phyloP scores from a whole-genome alignment of 2,797 vertebrate genomes.

The Falco cherrug region DNA sequence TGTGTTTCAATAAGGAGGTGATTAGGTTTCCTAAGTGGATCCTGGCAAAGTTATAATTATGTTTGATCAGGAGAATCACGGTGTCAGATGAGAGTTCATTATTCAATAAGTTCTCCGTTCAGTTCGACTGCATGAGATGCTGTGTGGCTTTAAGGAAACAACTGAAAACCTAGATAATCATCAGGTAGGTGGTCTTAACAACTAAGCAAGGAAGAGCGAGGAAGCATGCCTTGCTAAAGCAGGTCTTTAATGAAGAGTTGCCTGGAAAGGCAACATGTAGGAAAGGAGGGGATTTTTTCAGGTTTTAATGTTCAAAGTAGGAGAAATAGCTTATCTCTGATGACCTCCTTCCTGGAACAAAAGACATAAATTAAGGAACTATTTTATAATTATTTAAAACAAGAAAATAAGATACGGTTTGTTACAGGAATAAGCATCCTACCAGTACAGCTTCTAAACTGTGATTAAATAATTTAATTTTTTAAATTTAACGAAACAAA shows the following conservation, averaged over 20 bases:
- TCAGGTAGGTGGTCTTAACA: neutral
- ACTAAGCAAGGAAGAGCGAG: neutral
- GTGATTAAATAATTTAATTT: neutral
- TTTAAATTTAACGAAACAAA: neutral
- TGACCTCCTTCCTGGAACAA: neutral
- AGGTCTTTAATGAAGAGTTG: neutral
- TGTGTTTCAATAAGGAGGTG: neutral
- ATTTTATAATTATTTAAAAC: neutral
- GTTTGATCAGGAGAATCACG: neutral
- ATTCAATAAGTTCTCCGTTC: neutral
- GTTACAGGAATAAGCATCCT: neutral
- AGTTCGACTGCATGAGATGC: neutral
- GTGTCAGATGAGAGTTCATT: neutral
- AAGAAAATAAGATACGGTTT: neutral
- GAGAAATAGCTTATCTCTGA: neutral
- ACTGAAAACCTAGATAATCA: neutral
- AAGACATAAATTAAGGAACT: neutral
- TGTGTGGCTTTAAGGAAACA: neutral
- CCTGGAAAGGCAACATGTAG: neutral
- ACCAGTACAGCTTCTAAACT: neutral
- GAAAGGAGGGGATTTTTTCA: fast-evolving
- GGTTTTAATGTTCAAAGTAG: neutral
- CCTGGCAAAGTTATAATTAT: neutral
- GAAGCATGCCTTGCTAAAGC: neutral
- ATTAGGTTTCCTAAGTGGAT: neutral